Evolutionary conservation across 2,113 vertebrate species (phyloP), one percentile per base, ranked within the genome.

Genomic region (Campylorhamphus procurvoides): DNA sequence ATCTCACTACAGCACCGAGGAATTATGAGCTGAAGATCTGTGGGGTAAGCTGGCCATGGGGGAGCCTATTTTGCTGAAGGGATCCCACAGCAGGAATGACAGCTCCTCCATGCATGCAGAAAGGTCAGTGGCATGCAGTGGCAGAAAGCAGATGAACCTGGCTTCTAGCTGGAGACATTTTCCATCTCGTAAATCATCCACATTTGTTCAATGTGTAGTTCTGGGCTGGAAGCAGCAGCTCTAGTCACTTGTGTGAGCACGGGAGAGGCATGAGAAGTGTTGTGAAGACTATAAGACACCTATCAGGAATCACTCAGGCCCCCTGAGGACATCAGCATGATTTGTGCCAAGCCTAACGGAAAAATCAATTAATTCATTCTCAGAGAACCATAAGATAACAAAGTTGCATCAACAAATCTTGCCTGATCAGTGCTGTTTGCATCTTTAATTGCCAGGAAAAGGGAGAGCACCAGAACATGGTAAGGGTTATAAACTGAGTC

Each of bases 401-500:
- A 78, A 82, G 27, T 4, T 39, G 59, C 58, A 46, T 25, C 62
- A 90, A 85, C 40, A 80, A 67, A 60, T 56, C 24, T 64, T 60
- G 9, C 23, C 71, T 77, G 46, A 37, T 53, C 74, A 60, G 25
- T 37, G 74, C 53, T 85, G 37, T 52, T 82, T 79, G 47, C 18
- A 3, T 64, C 62, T 74, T 75, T 64, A 72, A 58, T 66, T 88
- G 37, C 17, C 71, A 90, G 58, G 40, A 60, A 60, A 72, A 53
- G 29, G 58, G 42, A 86, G 39, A 2, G 1, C 55, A 58, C 18
- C 29, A 35, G 60, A 90, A 47, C 35, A 40, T 0, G 0, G 46
- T 19, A 66, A 64, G 0, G 0, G 58, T 44, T 79, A 40, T 63
- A 62, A 73, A 63, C 24, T 0, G 0, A 39, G 28, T 49, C 49